phyloP scores from a whole-genome alignment of 2,797 vertebrate genomes.

The Anabas testudineus region DNA sequence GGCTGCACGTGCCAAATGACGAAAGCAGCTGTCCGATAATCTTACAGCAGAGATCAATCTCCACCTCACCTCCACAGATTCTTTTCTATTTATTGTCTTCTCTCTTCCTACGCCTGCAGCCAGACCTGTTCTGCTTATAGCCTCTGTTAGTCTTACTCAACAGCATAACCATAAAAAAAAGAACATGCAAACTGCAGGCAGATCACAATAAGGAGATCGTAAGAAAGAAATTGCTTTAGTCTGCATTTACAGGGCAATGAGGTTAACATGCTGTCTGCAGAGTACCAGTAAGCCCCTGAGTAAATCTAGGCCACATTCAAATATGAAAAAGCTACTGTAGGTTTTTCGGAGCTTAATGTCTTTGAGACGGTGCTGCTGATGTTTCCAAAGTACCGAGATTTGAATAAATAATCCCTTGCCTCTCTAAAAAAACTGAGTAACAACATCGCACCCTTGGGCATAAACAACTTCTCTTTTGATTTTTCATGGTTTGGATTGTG shows the following conservation, averaged over 20 bases:
- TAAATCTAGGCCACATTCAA: slow-evolving; percentile 66
- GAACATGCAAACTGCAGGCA: slow-evolving; percentile 27
- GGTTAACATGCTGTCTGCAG: slow-evolving; percentile 60
- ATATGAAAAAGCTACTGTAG: slow-evolving; percentile 56
- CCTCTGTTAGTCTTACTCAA: slow-evolving; percentile 43
- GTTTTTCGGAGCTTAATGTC: slow-evolving; percentile 63
- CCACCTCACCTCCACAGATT: slow-evolving; percentile 1
- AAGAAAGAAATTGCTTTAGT: slow-evolving; percentile 36
- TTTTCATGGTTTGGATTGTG: slow-evolving; percentile 47
- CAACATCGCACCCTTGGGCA: slow-evolving; percentile 65
- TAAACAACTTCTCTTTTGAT: slow-evolving; percentile 72
- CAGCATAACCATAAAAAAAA: not conserved
- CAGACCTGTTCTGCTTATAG: slow-evolving; percentile 41
- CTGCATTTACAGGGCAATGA: slow-evolving; percentile 39
- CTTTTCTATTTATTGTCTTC: slow-evolving; percentile 9
- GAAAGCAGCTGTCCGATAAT: slow-evolving; percentile 47
- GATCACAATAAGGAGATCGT: slow-evolving; percentile 11
- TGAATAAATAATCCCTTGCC: slow-evolving; percentile 73
- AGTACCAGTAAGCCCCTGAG: slow-evolving; percentile 39
- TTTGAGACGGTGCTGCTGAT: slow-evolving; percentile 65
- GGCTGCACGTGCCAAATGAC: slow-evolving; percentile 36
- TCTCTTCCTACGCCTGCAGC: slow-evolving; percentile 9
- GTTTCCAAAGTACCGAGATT: slow-evolving; percentile 74
- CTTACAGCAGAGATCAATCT: slow-evolving; percentile 25
- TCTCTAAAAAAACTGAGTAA: slow-evolving; percentile 49